Evolutionary conservation across 2,888 invertebrate genomes (phyloP), one percentile per base, ranked within the genome.

Genomic region (Hypolimnas misippus): DNA sequence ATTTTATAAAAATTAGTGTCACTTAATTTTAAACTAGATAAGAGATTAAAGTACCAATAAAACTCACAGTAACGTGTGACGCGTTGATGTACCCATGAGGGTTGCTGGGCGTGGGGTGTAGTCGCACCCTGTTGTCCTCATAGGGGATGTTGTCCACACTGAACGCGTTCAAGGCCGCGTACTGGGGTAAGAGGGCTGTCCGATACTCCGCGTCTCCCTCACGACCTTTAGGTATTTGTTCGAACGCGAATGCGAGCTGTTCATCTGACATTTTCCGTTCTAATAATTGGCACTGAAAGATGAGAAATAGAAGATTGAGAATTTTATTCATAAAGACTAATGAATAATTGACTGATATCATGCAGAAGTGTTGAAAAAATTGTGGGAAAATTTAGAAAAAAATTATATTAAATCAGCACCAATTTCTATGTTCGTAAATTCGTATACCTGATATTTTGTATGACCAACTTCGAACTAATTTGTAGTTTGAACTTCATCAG

Each of bases 81-180:
- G 98, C 98, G 89, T 98, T 98, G 71, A 98, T 96, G 76, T 98
- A 98, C 12, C 98, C 98, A 76, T 94, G 94, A 57, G 96, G 95
- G 86, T 98, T 98, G 72, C 94, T 94, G 75, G 96, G 95, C 8
- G 95, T 94, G 5, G 98, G 96, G n/a, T 95, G 95, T 19, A 98
- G 88, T 65, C 96, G 93, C 35, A 98, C 96, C 55, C 98, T 87
- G 82, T 97, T 98, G 78, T 97, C 97, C 77, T 97, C 98, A 81
- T 98, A 98, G 0, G 98, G 98, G 68, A 98, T 92, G 72, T 97
- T 95, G 80, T 96, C 96, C 63, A 93, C 93, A 77, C 94, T 94
- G 73, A 92, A 89, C 52, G 80, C 86, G 78, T 93, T 93, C 7
- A 92, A 86, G 57, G 93, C 86, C 0, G 89, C 85, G 79, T 95